Percentiles rank a stretch among this genome's conserved stretches.
These are phyloP conservation scores for Thripadectes ignobilis DNA, from an alignment of 2,797 vertebrate genomes.

Conservation along the genomic window DNA sequence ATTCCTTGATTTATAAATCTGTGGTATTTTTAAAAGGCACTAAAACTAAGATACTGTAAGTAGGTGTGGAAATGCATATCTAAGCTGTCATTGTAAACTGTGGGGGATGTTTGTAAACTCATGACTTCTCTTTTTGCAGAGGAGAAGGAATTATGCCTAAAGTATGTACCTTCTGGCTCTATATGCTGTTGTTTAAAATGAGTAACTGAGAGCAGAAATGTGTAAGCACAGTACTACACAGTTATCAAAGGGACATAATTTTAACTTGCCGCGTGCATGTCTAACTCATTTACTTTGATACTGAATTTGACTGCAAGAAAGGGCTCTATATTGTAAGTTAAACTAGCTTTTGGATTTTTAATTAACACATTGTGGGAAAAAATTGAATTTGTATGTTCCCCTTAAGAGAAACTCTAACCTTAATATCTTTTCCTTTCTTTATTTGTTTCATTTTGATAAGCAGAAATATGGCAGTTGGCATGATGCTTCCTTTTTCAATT, in stretches of 20 bases:
- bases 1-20: background rate
- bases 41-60: background rate
- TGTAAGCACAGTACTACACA: background rate
- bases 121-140: background rate
- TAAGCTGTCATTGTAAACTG: background rate
- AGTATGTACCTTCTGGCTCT: background rate
- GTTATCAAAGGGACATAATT: background rate
- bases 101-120: background rate
- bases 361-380: background rate
- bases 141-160: background rate
- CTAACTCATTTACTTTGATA: background rate
- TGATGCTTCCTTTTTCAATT: background rate
- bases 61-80: background rate
- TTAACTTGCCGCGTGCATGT: background rate
- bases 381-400: background rate
- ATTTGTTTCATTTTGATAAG: background rate
- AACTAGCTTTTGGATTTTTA: background rate
- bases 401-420: background rate
- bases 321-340: background rate
- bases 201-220: background rate
- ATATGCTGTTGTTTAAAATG: background rate
- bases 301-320: background rate
- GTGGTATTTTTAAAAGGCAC: background rate
- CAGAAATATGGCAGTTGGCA: background rate
- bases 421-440: constrained; percentile 1